phyloP scores from a whole-genome alignment of 2,797 vertebrate species.

The Poeciliopsis gracilis region DNA sequence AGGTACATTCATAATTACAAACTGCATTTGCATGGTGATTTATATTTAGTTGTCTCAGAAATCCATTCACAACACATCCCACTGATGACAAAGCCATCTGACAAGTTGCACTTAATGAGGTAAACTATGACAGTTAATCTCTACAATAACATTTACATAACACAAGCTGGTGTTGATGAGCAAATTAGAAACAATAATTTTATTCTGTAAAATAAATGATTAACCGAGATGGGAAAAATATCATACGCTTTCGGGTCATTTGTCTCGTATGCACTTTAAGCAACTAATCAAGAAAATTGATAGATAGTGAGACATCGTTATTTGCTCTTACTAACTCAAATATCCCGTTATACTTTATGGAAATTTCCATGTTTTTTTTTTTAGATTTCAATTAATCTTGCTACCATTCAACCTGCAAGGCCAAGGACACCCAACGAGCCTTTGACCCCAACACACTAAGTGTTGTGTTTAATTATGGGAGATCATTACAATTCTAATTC shows the following conservation, averaged over 20 bases:
- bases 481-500: background rate
- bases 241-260: constrained; percentile 42
- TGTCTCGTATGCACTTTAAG: constrained; percentile 30
- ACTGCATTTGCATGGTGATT: constrained; percentile 65
- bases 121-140: constrained; percentile 66
- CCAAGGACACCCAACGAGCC: background rate
- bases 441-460: background rate
- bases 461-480: background rate
- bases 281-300: constrained; percentile 18
- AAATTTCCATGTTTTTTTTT: background rate
- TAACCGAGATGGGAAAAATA: constrained; percentile 25
- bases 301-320: constrained; percentile 11
- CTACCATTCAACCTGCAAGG: background rate
- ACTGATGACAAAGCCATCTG: constrained; percentile 57
- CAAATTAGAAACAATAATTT: constrained; percentile 58
- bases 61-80: constrained; percentile 42
- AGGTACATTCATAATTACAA: constrained; percentile 56
- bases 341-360: background rate
- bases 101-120: constrained; percentile 66
- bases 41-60: constrained; percentile 60
- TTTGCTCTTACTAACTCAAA: background rate
- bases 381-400: background rate
- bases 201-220: constrained; percentile 57
- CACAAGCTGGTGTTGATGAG: constrained; percentile 48
- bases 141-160: constrained; percentile 60